These are phyloP conservation scores for Neolamprologus sp. DNA, from an alignment of 2,113 vertebrate species.

Conservation along the genomic window DNA sequence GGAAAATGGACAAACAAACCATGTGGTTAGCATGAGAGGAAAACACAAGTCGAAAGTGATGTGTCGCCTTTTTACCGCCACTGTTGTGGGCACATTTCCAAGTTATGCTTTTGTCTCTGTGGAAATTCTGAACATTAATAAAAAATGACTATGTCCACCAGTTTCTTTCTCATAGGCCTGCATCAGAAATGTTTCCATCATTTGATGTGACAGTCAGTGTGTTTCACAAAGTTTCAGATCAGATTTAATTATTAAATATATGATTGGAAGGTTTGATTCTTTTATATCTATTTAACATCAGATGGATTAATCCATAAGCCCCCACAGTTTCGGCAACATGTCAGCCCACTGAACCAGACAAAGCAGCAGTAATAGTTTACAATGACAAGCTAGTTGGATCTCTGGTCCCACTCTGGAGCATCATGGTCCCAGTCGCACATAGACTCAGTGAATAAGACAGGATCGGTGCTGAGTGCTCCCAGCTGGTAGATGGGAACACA, in stretches of 20 bases:
- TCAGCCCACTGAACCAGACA: not conserved
- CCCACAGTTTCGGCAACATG: not conserved
- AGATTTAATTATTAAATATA: not conserved
- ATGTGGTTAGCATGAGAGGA: not conserved
- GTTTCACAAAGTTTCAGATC: not conserved
- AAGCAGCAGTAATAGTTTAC: not conserved
- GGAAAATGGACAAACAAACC: not conserved
- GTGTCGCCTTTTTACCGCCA: not conserved
- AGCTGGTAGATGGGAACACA: conserved; percentile 48
- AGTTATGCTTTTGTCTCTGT: not conserved
- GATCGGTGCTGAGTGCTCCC: conserved; percentile 31
- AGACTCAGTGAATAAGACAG: conserved; percentile 20
- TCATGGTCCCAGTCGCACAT: not conserved
- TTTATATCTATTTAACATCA: not conserved
- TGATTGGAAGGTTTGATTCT: not conserved
- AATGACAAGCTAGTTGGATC: not conserved
- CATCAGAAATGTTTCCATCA: not conserved
- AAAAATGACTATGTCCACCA: not conserved
- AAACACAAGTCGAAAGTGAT: not conserved
- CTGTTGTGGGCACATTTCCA: not conserved
- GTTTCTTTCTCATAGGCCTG: not conserved
- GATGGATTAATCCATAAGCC: not conserved
- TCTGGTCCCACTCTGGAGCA: not conserved
- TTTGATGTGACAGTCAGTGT: not conserved
- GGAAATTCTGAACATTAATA: not conserved